phyloP scores from a whole-genome alignment of 2,797 vertebrate species.

The Myioborus melanocephalus region DNA sequence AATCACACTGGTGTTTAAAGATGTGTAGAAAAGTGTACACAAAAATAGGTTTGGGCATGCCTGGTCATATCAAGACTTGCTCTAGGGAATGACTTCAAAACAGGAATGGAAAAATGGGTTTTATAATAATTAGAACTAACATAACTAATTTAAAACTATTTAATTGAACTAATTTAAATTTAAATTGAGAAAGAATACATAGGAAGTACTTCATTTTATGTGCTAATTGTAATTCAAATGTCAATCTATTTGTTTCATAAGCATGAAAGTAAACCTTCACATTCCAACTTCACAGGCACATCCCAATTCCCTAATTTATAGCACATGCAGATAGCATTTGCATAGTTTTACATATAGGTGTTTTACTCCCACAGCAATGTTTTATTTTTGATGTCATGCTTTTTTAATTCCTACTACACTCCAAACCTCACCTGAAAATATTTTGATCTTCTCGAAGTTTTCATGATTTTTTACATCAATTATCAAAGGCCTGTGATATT shows the following conservation, averaged over 20 bases:
- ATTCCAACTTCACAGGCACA: neutral
- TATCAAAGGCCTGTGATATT: neutral
- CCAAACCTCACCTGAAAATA: neutral
- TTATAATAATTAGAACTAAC: slow-evolving; percentile 34
- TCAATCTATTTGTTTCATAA: neutral
- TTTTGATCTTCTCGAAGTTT: neutral
- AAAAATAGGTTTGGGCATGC: neutral
- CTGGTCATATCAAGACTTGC: neutral
- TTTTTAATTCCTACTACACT: neutral
- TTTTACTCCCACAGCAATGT: neutral
- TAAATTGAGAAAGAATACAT: neutral
- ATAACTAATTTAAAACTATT: slow-evolving; percentile 15
- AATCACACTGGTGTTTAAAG: neutral
- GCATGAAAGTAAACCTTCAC: neutral
- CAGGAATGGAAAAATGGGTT: neutral
- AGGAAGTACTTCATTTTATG: neutral
- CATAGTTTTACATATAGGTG: neutral
- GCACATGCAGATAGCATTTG: neutral
- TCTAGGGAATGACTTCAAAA: neutral
- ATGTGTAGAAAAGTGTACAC: neutral
- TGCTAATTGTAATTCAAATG: slow-evolving; percentile 9
- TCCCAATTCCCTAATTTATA: neutral
- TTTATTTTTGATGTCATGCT: neutral
- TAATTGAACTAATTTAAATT: slow-evolving; percentile 55
- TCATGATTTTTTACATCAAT: neutral